Evolutionary conservation across 2,888 invertebrate genomes (phyloP).

Genomic region (Hipparchia semele): DNA sequence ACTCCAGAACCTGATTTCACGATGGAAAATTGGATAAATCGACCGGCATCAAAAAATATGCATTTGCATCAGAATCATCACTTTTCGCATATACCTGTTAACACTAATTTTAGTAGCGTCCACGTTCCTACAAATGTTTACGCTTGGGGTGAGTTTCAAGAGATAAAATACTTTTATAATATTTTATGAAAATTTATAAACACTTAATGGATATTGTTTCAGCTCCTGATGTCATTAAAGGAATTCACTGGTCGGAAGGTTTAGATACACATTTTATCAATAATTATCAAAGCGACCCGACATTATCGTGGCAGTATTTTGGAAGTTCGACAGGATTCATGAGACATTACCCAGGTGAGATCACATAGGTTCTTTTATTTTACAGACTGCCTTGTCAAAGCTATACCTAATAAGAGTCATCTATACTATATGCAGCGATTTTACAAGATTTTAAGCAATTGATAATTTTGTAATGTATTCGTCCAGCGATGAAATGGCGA

Average conservation of each 20-base stretch:
- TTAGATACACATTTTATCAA: conserved; percentile 94
- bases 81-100: conserved; percentile 90
- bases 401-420: too few relatives aligned
- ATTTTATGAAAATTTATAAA: background rate
- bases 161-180: background rate
- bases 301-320: conserved; percentile 98
- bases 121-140: conserved; percentile 98
- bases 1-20: conserved; percentile 80
- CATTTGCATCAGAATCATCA: conserved; percentile 87
- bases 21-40: conserved; percentile 77
- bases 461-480: conserved; percentile 1
- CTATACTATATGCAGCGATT: too few relatives aligned
- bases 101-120: conserved; percentile 92
- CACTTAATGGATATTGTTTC: conserved; percentile 44
- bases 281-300: conserved; percentile 93
- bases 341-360: conserved; percentile 95
- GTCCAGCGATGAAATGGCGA: conserved; percentile 89
- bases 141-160: conserved; percentile 87
- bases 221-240: conserved; percentile 94
- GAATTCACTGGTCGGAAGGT: conserved; percentile 97
- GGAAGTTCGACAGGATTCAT: conserved; percentile 98
- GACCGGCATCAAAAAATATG: conserved; percentile 84
- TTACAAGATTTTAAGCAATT: background rate
- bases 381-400: background rate
- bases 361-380: background rate